phyloP scores from a whole-genome alignment of 2,888 invertebrate genomes.

The Nemapogon koenigi region DNA sequence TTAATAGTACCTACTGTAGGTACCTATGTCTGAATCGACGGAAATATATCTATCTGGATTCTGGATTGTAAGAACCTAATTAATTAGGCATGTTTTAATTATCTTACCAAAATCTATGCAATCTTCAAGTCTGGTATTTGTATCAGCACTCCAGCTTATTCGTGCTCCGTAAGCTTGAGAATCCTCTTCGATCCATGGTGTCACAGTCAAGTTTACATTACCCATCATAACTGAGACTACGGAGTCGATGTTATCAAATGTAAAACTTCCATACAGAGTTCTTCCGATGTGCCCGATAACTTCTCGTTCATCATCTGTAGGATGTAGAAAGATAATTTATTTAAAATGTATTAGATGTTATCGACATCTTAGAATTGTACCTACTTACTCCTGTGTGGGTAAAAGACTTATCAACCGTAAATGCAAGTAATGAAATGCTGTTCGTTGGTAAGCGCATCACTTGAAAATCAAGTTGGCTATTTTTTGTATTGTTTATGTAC shows the following conservation, averaged over 20 bases:
- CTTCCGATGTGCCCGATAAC: constrained; percentile 40
- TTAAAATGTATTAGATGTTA: no score
- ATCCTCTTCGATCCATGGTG: constrained; percentile 30
- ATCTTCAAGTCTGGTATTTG: constrained; percentile 41
- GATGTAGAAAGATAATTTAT: no score
- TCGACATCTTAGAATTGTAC: no score
- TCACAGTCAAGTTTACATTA: constrained; percentile 30
- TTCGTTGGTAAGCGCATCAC: no score
- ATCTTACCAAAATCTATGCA: constrained; percentile 51
- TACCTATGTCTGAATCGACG: no score
- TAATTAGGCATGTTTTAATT: background rate
- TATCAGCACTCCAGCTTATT: constrained; percentile 35
- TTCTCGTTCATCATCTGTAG: constrained; percentile 25
- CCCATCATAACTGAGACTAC: constrained; percentile 34
- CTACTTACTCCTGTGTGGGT: no score
- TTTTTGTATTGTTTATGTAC: no score
- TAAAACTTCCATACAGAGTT: constrained; percentile 30
- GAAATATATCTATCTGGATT: background rate
- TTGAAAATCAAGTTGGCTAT: no score
- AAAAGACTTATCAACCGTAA: no score
- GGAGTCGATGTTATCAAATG: constrained; percentile 32
- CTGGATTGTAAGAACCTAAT: background rate
- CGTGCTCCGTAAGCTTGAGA: constrained; percentile 35
- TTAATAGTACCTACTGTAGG: no score
- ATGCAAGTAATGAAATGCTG: no score